These are phyloP conservation scores for Peromyscus eremicus DNA, from an alignment of 2,797 vertebrate genomes.

Conservation along the genomic window DNA sequence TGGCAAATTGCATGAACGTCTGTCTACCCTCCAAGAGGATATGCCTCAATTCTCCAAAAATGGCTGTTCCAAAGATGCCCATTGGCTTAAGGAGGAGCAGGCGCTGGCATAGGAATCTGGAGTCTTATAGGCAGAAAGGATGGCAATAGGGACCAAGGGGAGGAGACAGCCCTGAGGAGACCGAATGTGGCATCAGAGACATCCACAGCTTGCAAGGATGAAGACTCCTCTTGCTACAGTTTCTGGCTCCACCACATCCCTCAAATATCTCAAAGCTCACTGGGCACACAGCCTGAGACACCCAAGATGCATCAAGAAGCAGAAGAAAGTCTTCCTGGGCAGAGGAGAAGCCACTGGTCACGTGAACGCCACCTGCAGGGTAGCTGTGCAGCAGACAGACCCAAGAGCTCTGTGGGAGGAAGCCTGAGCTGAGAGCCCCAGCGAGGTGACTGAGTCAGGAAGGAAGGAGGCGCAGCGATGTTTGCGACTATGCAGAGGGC, in stretches of 20 bases:
- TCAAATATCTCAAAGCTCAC: background rate
- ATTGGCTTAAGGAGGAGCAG: background rate
- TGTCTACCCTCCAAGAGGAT: background rate
- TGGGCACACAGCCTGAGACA: too few relatives aligned
- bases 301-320: background rate
- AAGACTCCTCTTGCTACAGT: background rate
- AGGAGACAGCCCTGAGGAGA: background rate
- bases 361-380: accelerated
- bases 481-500: background rate
- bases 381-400: too few relatives aligned
- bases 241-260: background rate
- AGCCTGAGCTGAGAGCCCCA: background rate
- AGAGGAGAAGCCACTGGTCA: background rate
- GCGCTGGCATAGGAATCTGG: background rate
- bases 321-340: background rate
- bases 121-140: background rate
- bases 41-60: background rate
- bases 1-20: background rate
- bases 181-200: background rate
- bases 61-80: background rate
- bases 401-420: background rate
- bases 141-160: background rate
- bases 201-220: background rate
- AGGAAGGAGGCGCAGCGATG: background rate
- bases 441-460: too few relatives aligned